Evolutionary conservation across 1,140 invertebrate genomes (phyloP), one percentile per base, ranked within the genome.

Genomic region (Listronotus bonariensis): DNA sequence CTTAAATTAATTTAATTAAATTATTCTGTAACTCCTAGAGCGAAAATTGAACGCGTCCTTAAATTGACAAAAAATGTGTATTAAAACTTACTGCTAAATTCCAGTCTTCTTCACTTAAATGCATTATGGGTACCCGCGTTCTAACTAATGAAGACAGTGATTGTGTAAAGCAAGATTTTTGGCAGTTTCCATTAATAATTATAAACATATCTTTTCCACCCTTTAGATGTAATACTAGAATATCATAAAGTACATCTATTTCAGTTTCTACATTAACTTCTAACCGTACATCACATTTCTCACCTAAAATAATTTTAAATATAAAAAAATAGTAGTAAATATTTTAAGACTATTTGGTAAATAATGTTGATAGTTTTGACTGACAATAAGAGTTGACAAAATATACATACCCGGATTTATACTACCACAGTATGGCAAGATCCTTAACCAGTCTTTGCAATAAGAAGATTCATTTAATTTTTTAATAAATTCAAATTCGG

Each of bases 131-230:
- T 26, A 77, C 63, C 17, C 70, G 70, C 14, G 68, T 68, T 64
- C 75, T 67, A 68, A 76, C 76, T 49, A 79, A 55, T 26, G 93
- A 89, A 80, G 96, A 91, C 77, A 99, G 89, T 3, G 95, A 95
- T 63, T 90, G 91, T 3, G 95, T 96, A 82, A 98, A 99, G 80
- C 92, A 94, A 77, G 94, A 96, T 68, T 91, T 87, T 76, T 93
- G 88, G 78, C 93, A 95, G 70, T 86, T 85, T 69, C 92, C 93
- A 74, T 87, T 91, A 0, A 96, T 87, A 12, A 91, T 95, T 65
- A 96, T 95, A 78, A 99, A 99, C 75, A 98, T 94, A 82, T 98
- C 96, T 80, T 97, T 97, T 6, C 96, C 96, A 56, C 93, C 92
- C 78, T 94, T 89, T 32, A 98, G 85, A 82, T 98, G 95, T 52